phyloP scores from a whole-genome alignment of 2,113 vertebrate genomes.

The Thalassoma bifasciatum region DNA sequence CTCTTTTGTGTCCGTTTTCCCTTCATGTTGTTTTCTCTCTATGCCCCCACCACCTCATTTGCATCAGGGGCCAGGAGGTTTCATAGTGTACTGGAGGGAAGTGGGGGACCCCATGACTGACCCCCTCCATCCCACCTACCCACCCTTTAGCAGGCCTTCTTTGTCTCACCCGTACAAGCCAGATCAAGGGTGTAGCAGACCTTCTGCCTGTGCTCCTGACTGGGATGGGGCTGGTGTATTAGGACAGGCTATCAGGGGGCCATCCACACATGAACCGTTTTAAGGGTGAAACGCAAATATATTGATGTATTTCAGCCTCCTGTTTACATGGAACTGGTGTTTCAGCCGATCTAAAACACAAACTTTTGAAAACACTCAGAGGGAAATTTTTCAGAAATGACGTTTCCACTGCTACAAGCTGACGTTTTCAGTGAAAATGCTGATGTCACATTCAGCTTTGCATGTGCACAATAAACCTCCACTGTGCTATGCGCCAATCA shows the following conservation, averaged over 20 bases:
- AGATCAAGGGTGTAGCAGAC: slow-evolving; percentile 62
- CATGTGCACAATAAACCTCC: too few species aligned
- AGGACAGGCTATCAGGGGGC: slow-evolving; percentile 79
- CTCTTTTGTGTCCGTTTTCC: slow-evolving; percentile 67
- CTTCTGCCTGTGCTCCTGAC: slow-evolving; percentile 69
- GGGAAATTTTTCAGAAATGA: too few species aligned
- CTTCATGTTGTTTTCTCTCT: slow-evolving; percentile 73
- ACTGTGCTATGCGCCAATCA: too few species aligned
- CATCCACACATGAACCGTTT: too few species aligned
- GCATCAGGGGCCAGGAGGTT: slow-evolving; percentile 87
- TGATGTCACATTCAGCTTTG: too few species aligned
- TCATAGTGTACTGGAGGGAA: slow-evolving; percentile 84
- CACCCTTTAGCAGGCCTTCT: slow-evolving; percentile 65
- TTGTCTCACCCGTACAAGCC: slow-evolving; percentile 66
- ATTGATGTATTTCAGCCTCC: too few species aligned
- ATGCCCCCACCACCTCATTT: slow-evolving; percentile 83
- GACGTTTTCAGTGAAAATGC: too few species aligned
- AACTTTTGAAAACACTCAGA: too few species aligned
- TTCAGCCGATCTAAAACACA: too few species aligned
- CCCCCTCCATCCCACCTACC: slow-evolving; percentile 72
- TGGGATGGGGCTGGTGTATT: slow-evolving; percentile 63
- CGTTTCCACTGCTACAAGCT: too few species aligned
- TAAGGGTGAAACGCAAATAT: too few species aligned
- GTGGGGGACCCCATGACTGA: slow-evolving; percentile 78
- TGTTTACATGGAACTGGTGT: too few species aligned